phyloP scores from a whole-genome alignment of 2,888 invertebrate genomes.

The Crocallis elinguaria region DNA sequence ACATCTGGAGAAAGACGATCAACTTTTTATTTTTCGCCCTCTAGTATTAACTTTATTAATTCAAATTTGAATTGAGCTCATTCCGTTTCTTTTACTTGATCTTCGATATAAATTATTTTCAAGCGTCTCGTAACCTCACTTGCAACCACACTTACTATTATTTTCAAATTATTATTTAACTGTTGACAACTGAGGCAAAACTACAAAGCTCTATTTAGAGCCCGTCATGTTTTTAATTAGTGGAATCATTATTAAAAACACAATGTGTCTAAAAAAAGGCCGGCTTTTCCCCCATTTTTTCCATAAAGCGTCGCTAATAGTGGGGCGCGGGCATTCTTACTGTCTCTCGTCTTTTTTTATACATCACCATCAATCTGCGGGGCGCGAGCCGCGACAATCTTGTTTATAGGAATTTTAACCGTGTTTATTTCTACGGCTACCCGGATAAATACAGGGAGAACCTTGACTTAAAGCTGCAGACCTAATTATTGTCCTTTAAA shows the following conservation, averaged over 20 bases:
- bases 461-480: too few relatives aligned
- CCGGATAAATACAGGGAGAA: conserved; percentile 54
- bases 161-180: background rate
- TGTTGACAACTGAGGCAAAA: background rate
- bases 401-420: conserved; percentile 82
- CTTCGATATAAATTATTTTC: too few relatives aligned
- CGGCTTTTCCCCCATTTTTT: conserved; percentile 56
- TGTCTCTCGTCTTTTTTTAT: conserved; percentile 20
- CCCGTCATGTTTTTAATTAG: conserved; percentile 38
- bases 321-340: conserved; percentile 46
- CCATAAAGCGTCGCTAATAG: conserved; percentile 76
- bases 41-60: too few relatives aligned
- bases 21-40: too few relatives aligned
- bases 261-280: conserved; percentile 49
- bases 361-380: conserved; percentile 70
- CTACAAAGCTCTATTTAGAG: conserved; percentile 12
- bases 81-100: too few relatives aligned
- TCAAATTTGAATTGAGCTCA: too few relatives aligned
- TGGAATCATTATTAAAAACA: conserved; percentile 49
- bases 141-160: too few relatives aligned
- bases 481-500: too few relatives aligned
- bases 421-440: conserved; percentile 73
- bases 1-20: too few relatives aligned
- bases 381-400: conserved; percentile 68
- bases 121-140: too few relatives aligned